Evolutionary conservation across 2,888 invertebrate species (phyloP).

Genomic region (Eudemis profundana): DNA sequence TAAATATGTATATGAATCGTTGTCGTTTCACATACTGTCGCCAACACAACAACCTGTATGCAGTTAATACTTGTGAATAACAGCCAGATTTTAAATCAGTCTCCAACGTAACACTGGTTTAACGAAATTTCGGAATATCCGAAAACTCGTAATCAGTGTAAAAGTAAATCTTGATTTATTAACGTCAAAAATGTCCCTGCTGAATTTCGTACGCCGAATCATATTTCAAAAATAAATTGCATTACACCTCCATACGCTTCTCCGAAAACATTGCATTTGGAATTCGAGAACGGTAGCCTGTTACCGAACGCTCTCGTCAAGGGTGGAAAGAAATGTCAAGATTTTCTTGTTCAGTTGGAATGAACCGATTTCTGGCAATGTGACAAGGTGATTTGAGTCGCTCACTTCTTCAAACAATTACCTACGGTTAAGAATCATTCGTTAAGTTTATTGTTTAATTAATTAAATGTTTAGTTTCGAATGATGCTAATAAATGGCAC

Average conservation of each 20-base stretch:
- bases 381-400: too few species aligned
- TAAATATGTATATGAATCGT: too few species aligned
- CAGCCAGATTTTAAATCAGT: too few species aligned
- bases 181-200: conserved; percentile 27
- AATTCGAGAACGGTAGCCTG: conserved; percentile 12
- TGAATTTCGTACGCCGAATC: conserved; percentile 32
- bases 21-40: too few species aligned
- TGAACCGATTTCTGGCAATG: too few species aligned
- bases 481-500: too few species aligned
- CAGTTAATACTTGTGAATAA: too few species aligned
- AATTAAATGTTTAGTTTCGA: too few species aligned
- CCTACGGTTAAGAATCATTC: too few species aligned
- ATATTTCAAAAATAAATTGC: conserved; percentile 36
- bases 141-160: conserved; percentile 25
- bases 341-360: conserved; percentile 13
- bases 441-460: too few species aligned
- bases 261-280: conserved; percentile 23
- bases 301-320: conserved; percentile 11
- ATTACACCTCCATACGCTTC: conserved; percentile 33
- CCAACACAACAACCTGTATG: too few species aligned
- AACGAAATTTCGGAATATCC: conserved; percentile 15
- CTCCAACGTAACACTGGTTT: neutral
- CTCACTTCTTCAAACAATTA: too few species aligned
- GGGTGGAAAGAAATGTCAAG: neutral
- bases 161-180: conserved; percentile 26